These are phyloP conservation scores for Pygocentrus nattereri DNA, from an alignment of 2,797 vertebrate genomes.

Conservation along the genomic window DNA sequence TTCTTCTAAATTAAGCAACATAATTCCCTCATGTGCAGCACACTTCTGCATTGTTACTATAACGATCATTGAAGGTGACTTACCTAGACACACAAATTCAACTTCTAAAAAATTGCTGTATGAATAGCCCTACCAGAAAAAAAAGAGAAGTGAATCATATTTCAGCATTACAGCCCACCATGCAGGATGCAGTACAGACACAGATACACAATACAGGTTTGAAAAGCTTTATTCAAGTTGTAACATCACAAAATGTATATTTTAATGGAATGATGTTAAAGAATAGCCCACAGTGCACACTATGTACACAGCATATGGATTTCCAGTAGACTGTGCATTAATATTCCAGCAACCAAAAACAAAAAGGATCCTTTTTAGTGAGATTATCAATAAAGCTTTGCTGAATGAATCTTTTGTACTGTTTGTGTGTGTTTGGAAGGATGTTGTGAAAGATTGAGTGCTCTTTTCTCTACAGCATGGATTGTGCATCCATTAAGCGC, in stretches of 20 bases:
- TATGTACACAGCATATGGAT: constrained; percentile 4
- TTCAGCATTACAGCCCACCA: not conserved
- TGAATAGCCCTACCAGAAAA: not conserved
- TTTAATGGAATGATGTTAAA: not conserved
- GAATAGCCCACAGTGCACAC: too few species aligned
- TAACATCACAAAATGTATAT: constrained; percentile 3
- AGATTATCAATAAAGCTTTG: constrained; percentile 47
- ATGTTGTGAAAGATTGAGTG: constrained; percentile 42
- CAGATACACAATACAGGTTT: not conserved
- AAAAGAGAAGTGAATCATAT: not conserved
- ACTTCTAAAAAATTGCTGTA: not conserved
- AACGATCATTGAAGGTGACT: not conserved
- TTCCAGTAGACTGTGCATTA: constrained; percentile 5
- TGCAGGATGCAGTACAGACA: not conserved
- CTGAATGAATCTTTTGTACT: constrained; percentile 43
- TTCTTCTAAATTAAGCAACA: too few species aligned
- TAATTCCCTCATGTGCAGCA: too few species aligned
- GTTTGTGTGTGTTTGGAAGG: constrained; percentile 30
- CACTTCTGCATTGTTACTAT: too few species aligned
- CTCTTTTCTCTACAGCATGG: constrained; percentile 44
- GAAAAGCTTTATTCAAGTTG: not conserved
- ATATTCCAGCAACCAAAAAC: constrained; percentile 30
- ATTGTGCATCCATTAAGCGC: constrained; percentile 57
- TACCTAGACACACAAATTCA: not conserved
- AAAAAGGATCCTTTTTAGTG: constrained; percentile 30